Conservation (phyloP, 1,140 invertebrate genomes). For the Zaprionus taronus region DNA sequence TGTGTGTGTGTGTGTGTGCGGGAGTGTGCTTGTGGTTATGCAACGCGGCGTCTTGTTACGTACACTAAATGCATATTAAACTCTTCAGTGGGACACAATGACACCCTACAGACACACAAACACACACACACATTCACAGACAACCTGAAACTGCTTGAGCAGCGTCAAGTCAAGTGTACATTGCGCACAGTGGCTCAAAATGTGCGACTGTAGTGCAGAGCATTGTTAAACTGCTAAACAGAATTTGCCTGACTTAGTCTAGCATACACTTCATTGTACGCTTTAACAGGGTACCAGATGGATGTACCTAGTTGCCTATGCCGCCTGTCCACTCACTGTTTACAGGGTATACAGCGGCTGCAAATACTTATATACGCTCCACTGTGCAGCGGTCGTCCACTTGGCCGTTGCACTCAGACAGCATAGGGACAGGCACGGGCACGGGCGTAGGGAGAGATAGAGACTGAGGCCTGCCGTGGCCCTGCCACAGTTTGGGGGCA, state of each 20-base stretch:
- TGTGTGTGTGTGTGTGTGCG: neutral
- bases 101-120: neutral
- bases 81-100: slow-evolving; percentile 57
- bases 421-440: slow-evolving; percentile 5
- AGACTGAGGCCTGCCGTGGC: neutral
- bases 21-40: slow-evolving; percentile 47
- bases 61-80: slow-evolving; percentile 82
- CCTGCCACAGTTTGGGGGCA: slow-evolving; percentile 16
- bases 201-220: neutral
- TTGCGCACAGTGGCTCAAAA: slow-evolving; percentile 30
- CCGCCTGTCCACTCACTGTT: neutral
- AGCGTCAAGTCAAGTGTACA: slow-evolving; percentile 75
- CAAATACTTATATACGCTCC: neutral
- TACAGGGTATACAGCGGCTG: neutral
- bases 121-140: slow-evolving; percentile 12
- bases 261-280: no score
- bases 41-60: slow-evolving; percentile 70
- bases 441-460: neutral
- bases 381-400: slow-evolving; percentile 17
- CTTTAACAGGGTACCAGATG: no score
- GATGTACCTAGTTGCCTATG: neutral
- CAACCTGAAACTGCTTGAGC: slow-evolving; percentile 49
- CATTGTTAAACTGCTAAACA: neutral
- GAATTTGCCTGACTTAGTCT: no score
- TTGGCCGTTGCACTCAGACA: slow-evolving; percentile 33